Base-by-base conservation (phyloP, 1,140 invertebrate genomes). In the Habropoda laboriosa region DNA sequence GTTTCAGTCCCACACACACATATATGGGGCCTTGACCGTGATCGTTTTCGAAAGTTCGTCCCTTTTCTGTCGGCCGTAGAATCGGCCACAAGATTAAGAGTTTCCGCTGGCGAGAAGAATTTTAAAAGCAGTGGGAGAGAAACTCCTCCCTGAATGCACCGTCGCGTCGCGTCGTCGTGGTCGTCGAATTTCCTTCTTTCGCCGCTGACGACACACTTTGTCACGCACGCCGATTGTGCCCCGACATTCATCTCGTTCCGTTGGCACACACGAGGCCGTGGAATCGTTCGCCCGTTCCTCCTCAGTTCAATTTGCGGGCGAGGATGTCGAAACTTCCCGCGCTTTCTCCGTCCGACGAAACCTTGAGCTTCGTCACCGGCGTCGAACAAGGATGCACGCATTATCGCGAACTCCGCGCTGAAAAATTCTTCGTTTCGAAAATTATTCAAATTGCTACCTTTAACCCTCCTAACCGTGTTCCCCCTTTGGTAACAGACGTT, bases 311-410 rank as follows among this genome's bases (percentile, higher is more conserved):
- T 86, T 86, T 86, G 75, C 80, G 71, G 58, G 10, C 71, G 32
- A 82, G 64, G 83, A 85, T 86, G 74, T 86, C 75, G 84, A 86
- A 86, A 86, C 84, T 86, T 86, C 75, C 79, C 85, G 81, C 74
- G 85, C 81, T 87, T 87, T 87, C 85, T 81, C 79, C 72, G 58
- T 38, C 49, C 60, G 68, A 80, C 64, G 61, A 75, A 67, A 71
- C 79, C 64, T 53, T 79, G 66, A 49, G 76, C 35, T 53, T 40
- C 45, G 32, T 49, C 38, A 35, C 21, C 40, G 40, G n/a, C 10
- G 18, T 49, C 57, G 67, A 63, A 58, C 18, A 72, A 60, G 35
- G 72, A 51, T 30, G 30, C 49, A 38, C 53, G 60, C 24, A 1
- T n/a, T n/a, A 49, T 45, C 63, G 45, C 53, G 53, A 24, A 67